Evolutionary conservation across 2,113 vertebrate genomes (phyloP).

Genomic region (Hippopotamus amphibius): DNA sequence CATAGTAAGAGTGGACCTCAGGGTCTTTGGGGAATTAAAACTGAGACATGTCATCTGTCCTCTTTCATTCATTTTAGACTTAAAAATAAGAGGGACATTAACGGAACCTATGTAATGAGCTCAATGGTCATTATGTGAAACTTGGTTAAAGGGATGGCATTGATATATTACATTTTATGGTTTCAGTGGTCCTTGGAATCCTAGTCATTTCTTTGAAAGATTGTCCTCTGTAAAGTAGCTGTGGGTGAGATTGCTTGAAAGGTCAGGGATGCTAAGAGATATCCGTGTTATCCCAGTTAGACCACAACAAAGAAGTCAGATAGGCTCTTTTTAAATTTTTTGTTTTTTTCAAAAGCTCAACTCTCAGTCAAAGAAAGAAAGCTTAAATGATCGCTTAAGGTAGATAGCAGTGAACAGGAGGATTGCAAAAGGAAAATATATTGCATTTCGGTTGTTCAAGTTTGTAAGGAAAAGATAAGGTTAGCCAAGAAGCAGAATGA

Average conservation of each 20-base stretch:
- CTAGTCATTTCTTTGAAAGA: accelerated
- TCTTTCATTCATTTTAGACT: neutral
- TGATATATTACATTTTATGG: accelerated
- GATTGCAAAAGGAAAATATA: too few species aligned
- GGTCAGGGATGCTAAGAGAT: neutral
- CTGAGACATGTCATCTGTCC: too few species aligned
- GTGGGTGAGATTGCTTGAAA: accelerated
- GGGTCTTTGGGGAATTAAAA: neutral
- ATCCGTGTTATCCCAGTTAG: accelerated
- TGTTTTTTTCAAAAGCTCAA: neutral
- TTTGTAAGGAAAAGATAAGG: neutral
- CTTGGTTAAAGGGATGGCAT: accelerated
- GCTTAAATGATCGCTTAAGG: neutral
- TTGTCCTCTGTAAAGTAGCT: too few species aligned
- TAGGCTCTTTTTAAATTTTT: too few species aligned
- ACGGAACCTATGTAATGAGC: accelerated
- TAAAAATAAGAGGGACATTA: neutral
- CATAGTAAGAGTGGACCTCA: too few species aligned
- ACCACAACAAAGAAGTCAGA: neutral
- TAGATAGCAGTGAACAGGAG: neutral
- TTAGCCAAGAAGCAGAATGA: neutral
- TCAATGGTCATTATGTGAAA: accelerated
- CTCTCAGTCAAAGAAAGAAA: neutral
- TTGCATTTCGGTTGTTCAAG: neutral
- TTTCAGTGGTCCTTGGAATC: accelerated